These are phyloP conservation scores for Varecia variegata DNA, from an alignment of 2,797 vertebrate species.

Conservation along the genomic window DNA sequence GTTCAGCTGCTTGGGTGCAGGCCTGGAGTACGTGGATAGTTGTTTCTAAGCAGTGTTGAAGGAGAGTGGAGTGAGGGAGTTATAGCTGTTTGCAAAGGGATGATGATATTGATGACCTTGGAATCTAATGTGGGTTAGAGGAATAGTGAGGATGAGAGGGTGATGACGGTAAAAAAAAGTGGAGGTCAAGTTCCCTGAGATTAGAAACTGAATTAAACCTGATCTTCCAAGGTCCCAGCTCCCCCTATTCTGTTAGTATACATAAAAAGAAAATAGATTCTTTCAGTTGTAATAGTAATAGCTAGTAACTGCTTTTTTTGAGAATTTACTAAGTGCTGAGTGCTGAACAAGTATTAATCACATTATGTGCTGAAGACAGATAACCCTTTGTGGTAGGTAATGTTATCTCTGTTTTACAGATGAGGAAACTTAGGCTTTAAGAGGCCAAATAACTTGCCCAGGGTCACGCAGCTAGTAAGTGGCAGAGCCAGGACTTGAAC, in stretches of 20 bases:
- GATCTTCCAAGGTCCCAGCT: background rate
- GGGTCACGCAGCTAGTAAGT: background rate
- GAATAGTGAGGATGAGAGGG: background rate
- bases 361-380: background rate
- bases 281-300: background rate
- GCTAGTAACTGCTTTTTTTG: conserved; percentile 7
- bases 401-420: background rate
- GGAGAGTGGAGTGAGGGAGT: background rate
- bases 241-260: background rate
- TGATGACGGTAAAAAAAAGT: background rate
- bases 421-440: background rate
- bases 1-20: background rate
- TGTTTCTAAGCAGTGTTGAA: background rate
- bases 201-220: background rate
- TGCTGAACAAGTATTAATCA: background rate
- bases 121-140: background rate
- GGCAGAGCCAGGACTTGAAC: background rate
- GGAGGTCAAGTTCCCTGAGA: background rate
- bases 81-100: background rate
- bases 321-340: background rate
- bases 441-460: background rate
- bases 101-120: background rate
- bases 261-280: background rate
- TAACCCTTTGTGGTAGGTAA: background rate
- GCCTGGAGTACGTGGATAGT: background rate